These are phyloP conservation scores for Tachina lurida DNA, from an alignment of 2,888 invertebrate species.

Conservation along the genomic window DNA sequence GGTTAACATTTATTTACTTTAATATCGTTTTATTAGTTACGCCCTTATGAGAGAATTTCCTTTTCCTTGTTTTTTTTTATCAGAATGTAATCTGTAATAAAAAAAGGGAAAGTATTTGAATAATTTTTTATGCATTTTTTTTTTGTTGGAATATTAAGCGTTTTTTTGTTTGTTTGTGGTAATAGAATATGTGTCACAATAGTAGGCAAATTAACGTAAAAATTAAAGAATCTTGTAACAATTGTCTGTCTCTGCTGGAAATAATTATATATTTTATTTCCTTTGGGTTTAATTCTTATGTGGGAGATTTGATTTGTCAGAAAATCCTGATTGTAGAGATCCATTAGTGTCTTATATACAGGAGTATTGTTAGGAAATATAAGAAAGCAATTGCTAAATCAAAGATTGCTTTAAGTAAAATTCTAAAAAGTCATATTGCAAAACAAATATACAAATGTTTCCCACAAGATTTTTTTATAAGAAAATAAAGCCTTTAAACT, in stretches of 20 bases:
- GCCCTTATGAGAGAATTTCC: conserved; percentile 56
- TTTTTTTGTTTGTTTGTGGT: neutral
- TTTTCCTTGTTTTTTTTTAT: conserved; percentile 34
- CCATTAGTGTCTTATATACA: too few species aligned
- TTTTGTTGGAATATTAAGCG: conserved; percentile 42
- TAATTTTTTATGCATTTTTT: conserved; percentile 13
- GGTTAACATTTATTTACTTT: conserved; percentile 58
- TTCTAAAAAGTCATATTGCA: too few species aligned
- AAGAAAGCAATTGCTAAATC: too few species aligned
- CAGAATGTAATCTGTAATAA: conserved; percentile 12
- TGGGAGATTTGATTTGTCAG: neutral
- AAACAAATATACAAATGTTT: too few species aligned
- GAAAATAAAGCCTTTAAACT: too few species aligned
- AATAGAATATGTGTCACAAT: conserved; percentile 13
- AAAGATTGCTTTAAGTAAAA: too few species aligned
- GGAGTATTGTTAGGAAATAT: too few species aligned
- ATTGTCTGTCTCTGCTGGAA: conserved; percentile 18
- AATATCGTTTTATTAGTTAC: conserved; percentile 66
- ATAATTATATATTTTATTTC: neutral
- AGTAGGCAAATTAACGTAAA: conserved; percentile 5
- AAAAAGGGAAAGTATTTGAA: conserved; percentile 16
- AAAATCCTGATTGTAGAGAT: too few species aligned
- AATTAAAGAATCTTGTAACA: neutral
- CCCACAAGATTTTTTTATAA: too few species aligned
- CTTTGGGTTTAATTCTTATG: neutral